Evolutionary conservation across 1,140 invertebrate genomes (phyloP).

Genomic region (Mylabris phalerata): DNA sequence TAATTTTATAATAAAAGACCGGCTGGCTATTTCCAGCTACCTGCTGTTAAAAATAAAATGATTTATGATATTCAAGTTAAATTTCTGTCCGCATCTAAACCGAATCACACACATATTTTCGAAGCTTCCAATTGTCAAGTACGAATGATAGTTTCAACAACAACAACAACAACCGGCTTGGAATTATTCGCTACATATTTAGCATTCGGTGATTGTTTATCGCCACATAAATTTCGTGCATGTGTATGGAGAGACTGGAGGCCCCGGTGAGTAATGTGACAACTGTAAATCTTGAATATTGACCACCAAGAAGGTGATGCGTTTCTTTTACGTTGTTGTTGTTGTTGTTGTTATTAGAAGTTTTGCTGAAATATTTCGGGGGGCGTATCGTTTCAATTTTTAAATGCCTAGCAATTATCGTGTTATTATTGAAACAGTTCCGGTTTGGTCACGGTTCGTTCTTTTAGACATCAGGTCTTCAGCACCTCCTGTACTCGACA

Average conservation of each 20-base stretch:
- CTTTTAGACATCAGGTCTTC: constrained; percentile 7
- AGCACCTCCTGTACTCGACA: constrained; percentile 12
- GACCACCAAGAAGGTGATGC: constrained; percentile 1
- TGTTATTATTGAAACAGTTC: background rate
- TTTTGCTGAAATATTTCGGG: too few relatives aligned
- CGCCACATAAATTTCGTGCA: constrained; percentile 13
- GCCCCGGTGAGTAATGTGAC: constrained; percentile 22
- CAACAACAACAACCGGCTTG: background rate
- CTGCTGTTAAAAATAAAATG: too few relatives aligned
- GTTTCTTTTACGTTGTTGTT: too few relatives aligned
- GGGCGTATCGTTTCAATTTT: too few relatives aligned
- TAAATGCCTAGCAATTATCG: background rate
- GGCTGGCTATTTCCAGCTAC: too few relatives aligned
- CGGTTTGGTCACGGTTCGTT: constrained; percentile 1
- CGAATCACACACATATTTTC: too few relatives aligned
- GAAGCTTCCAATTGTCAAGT: too few relatives aligned
- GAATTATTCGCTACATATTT: constrained; percentile 19
- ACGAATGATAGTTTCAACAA: constrained; percentile 7
- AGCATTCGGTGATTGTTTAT: constrained; percentile 21
- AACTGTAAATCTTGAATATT: constrained; percentile 25
- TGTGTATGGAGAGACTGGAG: background rate
- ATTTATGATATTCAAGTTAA: too few relatives aligned
- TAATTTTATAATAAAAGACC: too few relatives aligned
- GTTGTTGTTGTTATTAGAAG: too few relatives aligned
- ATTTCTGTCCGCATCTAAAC: too few relatives aligned